Evolutionary conservation across 2,888 invertebrate species (phyloP).

Genomic region (Blomia tropicalis): DNA sequence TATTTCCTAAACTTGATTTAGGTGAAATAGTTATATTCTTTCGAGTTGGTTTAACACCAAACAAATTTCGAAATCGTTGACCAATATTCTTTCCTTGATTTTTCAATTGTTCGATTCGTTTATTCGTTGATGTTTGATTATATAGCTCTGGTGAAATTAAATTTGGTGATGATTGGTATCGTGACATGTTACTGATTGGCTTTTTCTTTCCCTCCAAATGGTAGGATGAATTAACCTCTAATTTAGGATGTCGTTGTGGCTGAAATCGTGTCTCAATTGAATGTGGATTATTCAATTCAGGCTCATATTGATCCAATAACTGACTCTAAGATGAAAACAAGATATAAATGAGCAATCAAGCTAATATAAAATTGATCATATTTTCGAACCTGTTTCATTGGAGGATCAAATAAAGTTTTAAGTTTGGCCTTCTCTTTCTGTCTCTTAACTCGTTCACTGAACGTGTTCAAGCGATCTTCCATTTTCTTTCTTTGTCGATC

Average conservation of each 20-base stretch:
- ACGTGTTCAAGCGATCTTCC: background rate
- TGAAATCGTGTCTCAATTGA: background rate
- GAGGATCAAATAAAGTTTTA: background rate
- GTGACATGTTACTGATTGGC: background rate
- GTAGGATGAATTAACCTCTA: background rate
- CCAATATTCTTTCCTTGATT: background rate
- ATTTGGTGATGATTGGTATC: background rate
- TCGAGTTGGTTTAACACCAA: background rate
- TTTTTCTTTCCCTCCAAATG: too few species aligned
- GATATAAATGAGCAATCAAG: background rate
- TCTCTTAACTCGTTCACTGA: background rate
- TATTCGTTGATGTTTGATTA: background rate
- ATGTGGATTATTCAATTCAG: background rate
- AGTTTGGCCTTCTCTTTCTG: background rate
- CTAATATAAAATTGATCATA: background rate
- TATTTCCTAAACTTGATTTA: too few species aligned
- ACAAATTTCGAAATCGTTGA: background rate
- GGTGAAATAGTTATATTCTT: background rate
- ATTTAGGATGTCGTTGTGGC: background rate
- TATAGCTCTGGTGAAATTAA: background rate
- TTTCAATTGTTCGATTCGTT: background rate
- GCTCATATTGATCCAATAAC: background rate
- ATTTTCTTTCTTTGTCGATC: background rate
- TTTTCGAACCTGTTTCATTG: background rate
- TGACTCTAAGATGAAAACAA: background rate